Percentiles rank a stretch among this genome's conserved stretches.
Conservation (phyloP, 2,797 vertebrate species). For the Girardinus metallicus region DNA sequence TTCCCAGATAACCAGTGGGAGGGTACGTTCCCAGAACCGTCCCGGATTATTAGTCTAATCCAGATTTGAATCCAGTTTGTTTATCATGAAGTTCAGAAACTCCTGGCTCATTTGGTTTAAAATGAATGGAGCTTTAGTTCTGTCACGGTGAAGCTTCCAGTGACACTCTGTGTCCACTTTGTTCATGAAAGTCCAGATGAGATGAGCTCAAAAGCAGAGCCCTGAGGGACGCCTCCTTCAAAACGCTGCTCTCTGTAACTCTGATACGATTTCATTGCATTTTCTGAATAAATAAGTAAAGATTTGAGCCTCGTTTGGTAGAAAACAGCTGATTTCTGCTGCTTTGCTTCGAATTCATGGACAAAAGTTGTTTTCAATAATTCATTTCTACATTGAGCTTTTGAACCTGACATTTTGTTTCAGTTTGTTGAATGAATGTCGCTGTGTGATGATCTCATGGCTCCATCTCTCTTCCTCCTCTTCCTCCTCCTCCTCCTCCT, state of each 20-base stretch:
- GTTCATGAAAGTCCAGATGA: not conserved
- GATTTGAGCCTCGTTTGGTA: not conserved
- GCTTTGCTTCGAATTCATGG: not conserved
- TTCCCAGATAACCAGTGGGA: constrained; percentile 78
- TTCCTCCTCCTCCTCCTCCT: constrained; percentile 41
- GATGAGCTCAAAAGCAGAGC: not conserved
- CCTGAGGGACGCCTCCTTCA: not conserved
- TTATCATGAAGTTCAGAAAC: not conserved
- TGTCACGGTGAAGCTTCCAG: too few species aligned
- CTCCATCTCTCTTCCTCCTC: constrained; percentile 64
- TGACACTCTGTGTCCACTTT: not conserved
- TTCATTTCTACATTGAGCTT: not conserved
- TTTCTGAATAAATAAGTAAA: too few species aligned
- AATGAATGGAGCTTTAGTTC: not conserved
- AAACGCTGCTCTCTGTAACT: not conserved
- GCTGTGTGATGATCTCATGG: constrained; percentile 80
- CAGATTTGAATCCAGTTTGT: not conserved
- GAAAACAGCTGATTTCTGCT: not conserved
- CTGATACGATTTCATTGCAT: not conserved
- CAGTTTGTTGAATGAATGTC: constrained; percentile 40
- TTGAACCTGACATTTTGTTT: not conserved
- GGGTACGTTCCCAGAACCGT: constrained; percentile 46
- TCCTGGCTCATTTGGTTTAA: not conserved
- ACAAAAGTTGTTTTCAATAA: not conserved
- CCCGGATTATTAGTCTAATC: not conserved